Evolutionary conservation across 2,113 vertebrate species (phyloP), one percentile per base, ranked within the genome.

Genomic region (Amblyopsis rosae): DNA sequence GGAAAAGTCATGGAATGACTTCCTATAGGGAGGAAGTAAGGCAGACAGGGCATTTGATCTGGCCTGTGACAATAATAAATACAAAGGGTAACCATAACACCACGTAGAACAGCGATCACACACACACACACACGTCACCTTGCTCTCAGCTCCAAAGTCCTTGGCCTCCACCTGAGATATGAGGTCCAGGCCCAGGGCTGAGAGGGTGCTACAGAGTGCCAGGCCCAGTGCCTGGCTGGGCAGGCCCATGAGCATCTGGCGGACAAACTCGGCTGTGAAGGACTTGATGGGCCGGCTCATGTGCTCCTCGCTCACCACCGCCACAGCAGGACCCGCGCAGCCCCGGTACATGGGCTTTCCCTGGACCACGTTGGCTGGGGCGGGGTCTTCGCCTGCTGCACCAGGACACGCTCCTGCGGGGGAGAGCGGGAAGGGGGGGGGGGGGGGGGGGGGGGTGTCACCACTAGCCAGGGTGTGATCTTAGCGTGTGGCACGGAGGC

Each of bases 261-360:
- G 92, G 57, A 99, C 96, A 75, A 99, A 99, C 81, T 99, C 96
- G 0, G 98, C 97, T 1, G 96, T 99, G 82, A 99, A 99, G 49
- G 95, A 94, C 81, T 98, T 99, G 83, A 99, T 97, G 33, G 98
- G 98, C 47, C 96, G 94, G 19, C 92, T 96, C 95, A 99, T 98
- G 90, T 99, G 96, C 48, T 99, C 98, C 90, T 99, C 97, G 63
- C 93, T 98, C 55, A 97, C 93, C 60, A 98, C 94, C 1, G 94
- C 69, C 16, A 63, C 61, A 6, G 69, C 67, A 0, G 86, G 70
- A 0, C 74, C 82, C 0, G 74, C 93, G 49, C 95, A 92, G 66
- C 93, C 95, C 65, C 93, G 93, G 86, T 94, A 98, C 70, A 96
- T 83, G 0, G 94, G 89, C 88, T 97, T 98, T 80, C 95, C 92